Conservation (phyloP, 2,888 invertebrate species). For the Aphodius sticticus region DNA sequence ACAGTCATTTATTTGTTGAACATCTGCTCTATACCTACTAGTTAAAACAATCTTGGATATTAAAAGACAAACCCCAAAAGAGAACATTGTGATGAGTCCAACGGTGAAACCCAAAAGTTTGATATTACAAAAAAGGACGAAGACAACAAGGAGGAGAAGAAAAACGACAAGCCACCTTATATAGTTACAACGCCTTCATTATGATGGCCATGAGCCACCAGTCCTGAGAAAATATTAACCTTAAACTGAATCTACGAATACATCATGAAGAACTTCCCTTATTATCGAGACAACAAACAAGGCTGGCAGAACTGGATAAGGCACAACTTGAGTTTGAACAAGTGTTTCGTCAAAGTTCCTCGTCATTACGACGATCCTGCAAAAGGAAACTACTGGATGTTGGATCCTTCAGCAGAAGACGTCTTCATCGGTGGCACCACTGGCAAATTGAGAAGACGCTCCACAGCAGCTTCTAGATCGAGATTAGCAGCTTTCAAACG, state of each 20-base stretch:
- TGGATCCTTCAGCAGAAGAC: slow-evolving; percentile 96
- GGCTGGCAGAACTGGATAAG: slow-evolving; percentile 99
- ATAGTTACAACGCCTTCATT: slow-evolving; percentile 98
- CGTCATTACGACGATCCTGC: slow-evolving; percentile 99
- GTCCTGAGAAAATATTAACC: slow-evolving; percentile 89
- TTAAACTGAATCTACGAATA: slow-evolving; percentile 98
- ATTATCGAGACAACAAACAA: slow-evolving; percentile 97
- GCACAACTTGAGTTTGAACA: slow-evolving; percentile 96
- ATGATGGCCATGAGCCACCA: slow-evolving; percentile 98
- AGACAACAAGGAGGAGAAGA: slow-evolving; percentile 69
- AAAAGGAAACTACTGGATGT: slow-evolving; percentile 99
- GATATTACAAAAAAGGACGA: slow-evolving; percentile 68
- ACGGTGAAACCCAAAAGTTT: slow-evolving; percentile 69
- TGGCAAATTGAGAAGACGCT: slow-evolving; percentile 90
- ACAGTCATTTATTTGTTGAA: slow-evolving; percentile 64
- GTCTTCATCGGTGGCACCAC: slow-evolving; percentile 98
- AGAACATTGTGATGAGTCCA: slow-evolving; percentile 61
- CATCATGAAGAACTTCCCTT: slow-evolving; percentile 98
- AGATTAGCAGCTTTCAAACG: slow-evolving; percentile 90
- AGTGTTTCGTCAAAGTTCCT: slow-evolving; percentile 97
- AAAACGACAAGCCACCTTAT: slow-evolving; percentile 91
- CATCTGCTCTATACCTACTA: slow-evolving; percentile 75
- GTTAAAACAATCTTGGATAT: slow-evolving; percentile 67
- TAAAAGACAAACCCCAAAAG: slow-evolving; percentile 25
- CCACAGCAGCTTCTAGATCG: slow-evolving; percentile 89